Percentiles rank a stretch among this genome's conserved stretches.
Conservation (phyloP, 1,140 invertebrate species). For the Acromyrmex heyeri region DNA sequence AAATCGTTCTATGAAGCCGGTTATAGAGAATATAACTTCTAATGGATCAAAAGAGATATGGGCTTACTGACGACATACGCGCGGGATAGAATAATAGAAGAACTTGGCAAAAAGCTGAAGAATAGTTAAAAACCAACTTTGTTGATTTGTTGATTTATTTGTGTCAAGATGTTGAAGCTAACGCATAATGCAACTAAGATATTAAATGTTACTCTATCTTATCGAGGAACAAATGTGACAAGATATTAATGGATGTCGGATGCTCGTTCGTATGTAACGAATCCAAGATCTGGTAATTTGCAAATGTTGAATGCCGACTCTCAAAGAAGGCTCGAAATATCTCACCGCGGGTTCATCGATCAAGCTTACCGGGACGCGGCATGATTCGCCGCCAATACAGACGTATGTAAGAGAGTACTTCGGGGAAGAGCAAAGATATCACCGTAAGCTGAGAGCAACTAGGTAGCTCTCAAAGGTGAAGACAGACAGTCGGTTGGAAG, state of each 20-base stretch:
- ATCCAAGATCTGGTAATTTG: not conserved
- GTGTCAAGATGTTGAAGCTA: not conserved
- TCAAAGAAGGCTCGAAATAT: not conserved
- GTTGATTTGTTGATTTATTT: not conserved
- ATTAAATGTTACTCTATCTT: not conserved
- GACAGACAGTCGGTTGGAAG: constrained; percentile 67
- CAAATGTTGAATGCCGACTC: not conserved
- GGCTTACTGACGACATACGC: not conserved
- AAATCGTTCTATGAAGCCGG: not conserved
- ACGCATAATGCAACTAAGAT: not conserved
- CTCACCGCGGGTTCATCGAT: not conserved
- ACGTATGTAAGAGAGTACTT: not conserved
- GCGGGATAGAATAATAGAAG: not conserved
- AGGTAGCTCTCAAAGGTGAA: constrained; percentile 71
- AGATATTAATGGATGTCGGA: not conserved
- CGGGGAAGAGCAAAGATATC: constrained; percentile 50
- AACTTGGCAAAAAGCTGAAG: not conserved
- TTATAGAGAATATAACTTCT: not conserved
- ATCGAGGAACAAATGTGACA: not conserved
- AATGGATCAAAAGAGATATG: not conserved
- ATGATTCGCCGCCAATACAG: constrained; percentile 7
- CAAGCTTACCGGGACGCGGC: constrained; percentile 5
- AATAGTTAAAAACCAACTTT: not conserved
- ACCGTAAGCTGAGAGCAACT: constrained; percentile 54
- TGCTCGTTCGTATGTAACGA: not conserved